These are phyloP conservation scores for Xenotilapia longispinis DNA, from an alignment of 2,113 vertebrate genomes.

Conservation along the genomic window DNA sequence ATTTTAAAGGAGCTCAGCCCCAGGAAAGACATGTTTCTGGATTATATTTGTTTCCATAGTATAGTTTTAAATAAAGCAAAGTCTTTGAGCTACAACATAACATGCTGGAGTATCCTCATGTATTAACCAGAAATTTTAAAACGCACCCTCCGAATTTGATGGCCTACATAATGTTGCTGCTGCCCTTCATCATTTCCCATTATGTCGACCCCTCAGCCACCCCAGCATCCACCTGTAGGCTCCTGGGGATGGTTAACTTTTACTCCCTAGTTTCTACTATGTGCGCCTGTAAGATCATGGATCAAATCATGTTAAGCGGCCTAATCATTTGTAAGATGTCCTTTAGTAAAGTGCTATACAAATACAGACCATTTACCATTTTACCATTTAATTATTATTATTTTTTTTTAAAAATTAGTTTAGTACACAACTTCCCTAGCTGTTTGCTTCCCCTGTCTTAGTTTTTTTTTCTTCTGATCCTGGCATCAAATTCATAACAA, in stretches of 20 bases:
- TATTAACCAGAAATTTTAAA: not conserved
- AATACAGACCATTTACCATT: no score
- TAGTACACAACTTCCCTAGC: not conserved
- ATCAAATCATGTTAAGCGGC: not conserved
- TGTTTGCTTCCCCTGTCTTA: not conserved
- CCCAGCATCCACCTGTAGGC: not conserved
- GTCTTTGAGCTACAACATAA: not conserved
- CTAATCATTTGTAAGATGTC: not conserved
- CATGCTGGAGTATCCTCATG: not conserved
- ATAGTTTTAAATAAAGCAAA: not conserved
- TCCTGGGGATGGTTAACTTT: not conserved
- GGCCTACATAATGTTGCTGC: not conserved
- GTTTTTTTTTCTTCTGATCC: not conserved
- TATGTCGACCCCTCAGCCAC: not conserved
- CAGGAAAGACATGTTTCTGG: not conserved
- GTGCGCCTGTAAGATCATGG: not conserved
- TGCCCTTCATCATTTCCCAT: not conserved
- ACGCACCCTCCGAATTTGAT: rapidly evolving
- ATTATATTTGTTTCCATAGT: not conserved
- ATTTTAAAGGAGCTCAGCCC: not conserved
- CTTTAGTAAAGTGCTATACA: not conserved
- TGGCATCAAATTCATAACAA: not conserved
- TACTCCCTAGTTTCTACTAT: not conserved
- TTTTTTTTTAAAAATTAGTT: rapidly evolving
- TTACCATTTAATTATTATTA: not conserved